Percentiles rank a stretch among this genome's conserved stretches.
phyloP scores from a whole-genome alignment of 2,113 vertebrate species.

The Ancistrus triradiatus region DNA sequence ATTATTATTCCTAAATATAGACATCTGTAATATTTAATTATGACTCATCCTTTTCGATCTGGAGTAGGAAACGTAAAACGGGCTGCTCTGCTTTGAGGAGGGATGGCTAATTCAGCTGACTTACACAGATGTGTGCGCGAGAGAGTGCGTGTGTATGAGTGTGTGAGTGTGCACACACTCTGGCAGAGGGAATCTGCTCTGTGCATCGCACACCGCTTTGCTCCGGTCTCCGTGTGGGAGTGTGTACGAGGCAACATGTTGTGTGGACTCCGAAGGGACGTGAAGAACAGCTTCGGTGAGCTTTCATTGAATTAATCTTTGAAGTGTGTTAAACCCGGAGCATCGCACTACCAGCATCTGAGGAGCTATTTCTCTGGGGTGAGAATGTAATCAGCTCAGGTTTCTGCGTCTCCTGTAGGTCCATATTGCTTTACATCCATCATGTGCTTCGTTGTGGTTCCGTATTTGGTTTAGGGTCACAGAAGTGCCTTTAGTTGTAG shows the following conservation, averaged over 20 bases:
- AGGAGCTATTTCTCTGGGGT: not conserved
- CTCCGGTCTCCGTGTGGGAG: constrained; percentile 8
- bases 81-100: not conserved
- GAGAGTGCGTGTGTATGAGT: constrained; percentile 14
- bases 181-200: constrained; percentile 22
- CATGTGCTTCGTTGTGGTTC: no score
- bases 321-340: not conserved
- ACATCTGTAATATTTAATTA: no score
- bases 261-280: constrained; percentile 75
- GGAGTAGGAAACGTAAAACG: constrained; percentile 1
- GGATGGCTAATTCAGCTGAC: constrained; percentile 21
- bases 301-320: constrained; percentile 18
- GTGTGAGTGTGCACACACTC: constrained; percentile 18
- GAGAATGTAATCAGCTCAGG: no score
- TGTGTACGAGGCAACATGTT: constrained; percentile 63
- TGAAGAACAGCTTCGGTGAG: constrained; percentile 74
- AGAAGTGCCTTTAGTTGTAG: no score
- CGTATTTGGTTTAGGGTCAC: no score
- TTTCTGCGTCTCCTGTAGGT: no score
- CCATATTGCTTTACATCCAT: no score
- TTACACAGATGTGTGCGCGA: not conserved
- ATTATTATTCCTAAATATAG: no score
- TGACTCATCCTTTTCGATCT: no score
- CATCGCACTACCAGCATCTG: not conserved
- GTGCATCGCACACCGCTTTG: not conserved